Conservation (phyloP, 1,140 invertebrate genomes). For the Drosophila melanogaster region DNA sequence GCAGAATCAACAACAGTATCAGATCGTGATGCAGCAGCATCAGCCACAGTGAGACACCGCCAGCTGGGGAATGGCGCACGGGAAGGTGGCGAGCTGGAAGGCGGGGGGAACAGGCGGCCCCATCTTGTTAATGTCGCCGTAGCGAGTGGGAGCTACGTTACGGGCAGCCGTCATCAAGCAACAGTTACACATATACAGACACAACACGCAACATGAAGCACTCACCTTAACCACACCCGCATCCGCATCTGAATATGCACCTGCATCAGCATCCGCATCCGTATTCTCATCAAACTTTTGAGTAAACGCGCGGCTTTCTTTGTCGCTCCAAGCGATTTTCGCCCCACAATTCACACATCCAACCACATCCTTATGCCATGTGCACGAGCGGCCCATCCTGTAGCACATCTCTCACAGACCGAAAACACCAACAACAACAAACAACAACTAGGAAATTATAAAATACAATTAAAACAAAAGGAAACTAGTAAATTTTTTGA, state of each 20-base stretch:
- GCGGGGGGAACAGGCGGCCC: conserved; percentile 10
- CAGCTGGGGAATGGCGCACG: conserved; percentile 40
- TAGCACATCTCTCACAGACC: conserved; percentile 50
- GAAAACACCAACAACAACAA: conserved; percentile 43
- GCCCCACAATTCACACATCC: conserved; percentile 23
- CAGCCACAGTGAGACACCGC: conserved; percentile 72
- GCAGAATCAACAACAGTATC: conserved; percentile 75
- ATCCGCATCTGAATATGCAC: conserved; percentile 15
- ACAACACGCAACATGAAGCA: conserved; percentile 32
- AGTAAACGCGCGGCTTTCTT: conserved; percentile 49
- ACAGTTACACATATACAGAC: conserved; percentile 41
- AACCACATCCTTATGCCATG: conserved; percentile 24
- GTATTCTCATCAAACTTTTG: conserved; percentile 37
- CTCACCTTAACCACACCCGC: conserved; percentile 10
- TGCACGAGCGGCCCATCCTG: conserved; percentile 34
- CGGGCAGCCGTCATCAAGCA: conserved; percentile 45
- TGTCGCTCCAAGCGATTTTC: conserved; percentile 40
- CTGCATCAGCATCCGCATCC: conserved; percentile 21
- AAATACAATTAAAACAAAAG: conserved; percentile 66
- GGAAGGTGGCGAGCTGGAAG: conserved; percentile 28
- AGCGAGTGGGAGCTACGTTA: conserved; percentile 30
- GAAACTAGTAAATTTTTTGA: conserved; percentile 76
- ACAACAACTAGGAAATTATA: conserved; percentile 79
- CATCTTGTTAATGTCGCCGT: conserved; percentile 32
- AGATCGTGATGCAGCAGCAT: conserved; percentile 81